Conservation (phyloP, 2,888 invertebrate genomes). For the Minunthozetes semirufus region DNA sequence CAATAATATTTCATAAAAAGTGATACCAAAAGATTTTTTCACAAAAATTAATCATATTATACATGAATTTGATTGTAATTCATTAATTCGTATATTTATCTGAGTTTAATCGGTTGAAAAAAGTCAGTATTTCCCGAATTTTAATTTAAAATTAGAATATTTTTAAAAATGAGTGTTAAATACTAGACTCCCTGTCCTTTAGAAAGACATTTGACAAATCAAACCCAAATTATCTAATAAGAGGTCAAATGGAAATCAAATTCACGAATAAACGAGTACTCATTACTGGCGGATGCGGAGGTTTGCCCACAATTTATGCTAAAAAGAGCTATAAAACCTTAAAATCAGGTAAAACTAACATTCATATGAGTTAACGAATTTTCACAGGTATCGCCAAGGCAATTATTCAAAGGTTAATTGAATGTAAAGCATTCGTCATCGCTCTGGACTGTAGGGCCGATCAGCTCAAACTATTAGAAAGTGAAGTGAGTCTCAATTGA, state of each 20-base stretch:
- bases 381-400: conserved; percentile 3
- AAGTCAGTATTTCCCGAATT: no score
- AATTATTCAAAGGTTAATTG: not conserved
- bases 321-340: not conserved
- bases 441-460: not conserved
- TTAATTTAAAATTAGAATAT: no score
- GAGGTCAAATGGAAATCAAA: conserved; percentile 26
- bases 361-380: not conserved
- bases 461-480: not conserved
- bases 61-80: no score
- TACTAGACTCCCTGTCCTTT: no score
- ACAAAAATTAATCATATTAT: no score
- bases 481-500: not conserved
- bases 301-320: not conserved
- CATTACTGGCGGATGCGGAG: conserved; percentile 14
- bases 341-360: not conserved
- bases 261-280: conserved; percentile 10
- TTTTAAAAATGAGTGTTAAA: no score
- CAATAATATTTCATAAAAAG: no score
- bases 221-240: no score
- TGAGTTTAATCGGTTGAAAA: no score
- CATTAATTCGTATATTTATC: no score
- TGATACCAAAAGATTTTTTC: no score
- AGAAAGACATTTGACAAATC: not conserved
- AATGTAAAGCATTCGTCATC: not conserved